phyloP scores from a whole-genome alignment of 2,888 invertebrate genomes.

The Eurois occulta region DNA sequence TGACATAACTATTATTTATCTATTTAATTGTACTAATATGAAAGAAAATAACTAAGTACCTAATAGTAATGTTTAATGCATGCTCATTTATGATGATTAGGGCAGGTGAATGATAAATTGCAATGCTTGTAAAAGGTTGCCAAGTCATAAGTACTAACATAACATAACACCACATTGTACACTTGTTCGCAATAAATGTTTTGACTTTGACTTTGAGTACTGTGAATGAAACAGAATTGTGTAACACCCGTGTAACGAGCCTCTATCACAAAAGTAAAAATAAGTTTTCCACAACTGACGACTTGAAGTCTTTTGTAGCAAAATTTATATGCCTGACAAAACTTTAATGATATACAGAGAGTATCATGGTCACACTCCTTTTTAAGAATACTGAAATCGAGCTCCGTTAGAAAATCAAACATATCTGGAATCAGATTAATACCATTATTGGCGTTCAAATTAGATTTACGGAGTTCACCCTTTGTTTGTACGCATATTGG shows the following conservation, averaged over 20 bases:
- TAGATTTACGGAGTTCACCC: slow-evolving; percentile 45
- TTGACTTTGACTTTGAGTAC: too few species aligned
- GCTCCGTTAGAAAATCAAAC: slow-evolving; percentile 48
- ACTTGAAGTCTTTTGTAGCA: not conserved
- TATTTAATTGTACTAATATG: too few species aligned
- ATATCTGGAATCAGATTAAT: slow-evolving; percentile 66
- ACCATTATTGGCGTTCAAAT: slow-evolving; percentile 65
- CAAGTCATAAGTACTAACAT: too few species aligned
- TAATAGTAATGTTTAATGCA: too few species aligned
- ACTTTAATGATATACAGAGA: not conserved
- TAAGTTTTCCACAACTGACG: not conserved
- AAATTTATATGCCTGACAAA: not conserved
- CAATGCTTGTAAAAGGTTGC: too few species aligned
- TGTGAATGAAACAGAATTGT: not conserved
- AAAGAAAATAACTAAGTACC: too few species aligned
- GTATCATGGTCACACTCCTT: slow-evolving; percentile 1
- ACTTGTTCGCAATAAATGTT: too few species aligned
- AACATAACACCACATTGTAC: too few species aligned
- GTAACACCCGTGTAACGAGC: not conserved
- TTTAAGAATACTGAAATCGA: not conserved
- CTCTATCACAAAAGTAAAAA: not conserved
- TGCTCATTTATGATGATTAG: too few species aligned
- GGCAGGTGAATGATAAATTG: too few species aligned
- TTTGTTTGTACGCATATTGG: slow-evolving; percentile 33
- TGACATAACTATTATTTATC: too few species aligned